Evolutionary conservation across 2,888 invertebrate genomes (phyloP).

Genomic region (Thera obeliscata): DNA sequence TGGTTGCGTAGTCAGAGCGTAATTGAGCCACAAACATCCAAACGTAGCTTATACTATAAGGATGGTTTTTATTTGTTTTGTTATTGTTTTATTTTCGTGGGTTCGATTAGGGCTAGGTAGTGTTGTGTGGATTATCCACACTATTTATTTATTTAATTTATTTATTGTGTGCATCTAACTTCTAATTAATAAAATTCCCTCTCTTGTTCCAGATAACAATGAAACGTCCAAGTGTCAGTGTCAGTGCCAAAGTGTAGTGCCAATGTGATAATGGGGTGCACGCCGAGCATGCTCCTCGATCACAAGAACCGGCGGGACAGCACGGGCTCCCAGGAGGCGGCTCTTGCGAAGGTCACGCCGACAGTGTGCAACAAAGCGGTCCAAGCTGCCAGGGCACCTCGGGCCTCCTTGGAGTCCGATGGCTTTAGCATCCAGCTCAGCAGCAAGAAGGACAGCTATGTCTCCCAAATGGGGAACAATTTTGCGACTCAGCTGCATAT

Average conservation of each 20-base stretch:
- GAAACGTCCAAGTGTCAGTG: conserved; percentile 61
- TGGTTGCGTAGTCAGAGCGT: too few species aligned
- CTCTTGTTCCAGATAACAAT: conserved; percentile 70
- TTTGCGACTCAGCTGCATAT: conserved; percentile 82
- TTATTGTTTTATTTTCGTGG: too few species aligned
- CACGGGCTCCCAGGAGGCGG: conserved; percentile 78
- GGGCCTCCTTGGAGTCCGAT: conserved; percentile 79
- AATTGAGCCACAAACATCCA: too few species aligned
- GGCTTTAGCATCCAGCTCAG: conserved; percentile 81
- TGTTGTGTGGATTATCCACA: too few species aligned
- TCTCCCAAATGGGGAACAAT: conserved; percentile 82
- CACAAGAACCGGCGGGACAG: conserved; percentile 85
- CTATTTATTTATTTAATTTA: too few species aligned
- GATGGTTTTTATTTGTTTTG: too few species aligned
- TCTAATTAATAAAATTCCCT: background rate
- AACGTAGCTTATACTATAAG: too few species aligned
- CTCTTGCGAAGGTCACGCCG: conserved; percentile 75
- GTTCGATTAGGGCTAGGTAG: too few species aligned
- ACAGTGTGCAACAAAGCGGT: conserved; percentile 78
- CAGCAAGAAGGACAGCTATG: conserved; percentile 82
- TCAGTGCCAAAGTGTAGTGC: conserved; percentile 77
- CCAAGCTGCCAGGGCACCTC: conserved; percentile 74
- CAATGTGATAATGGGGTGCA: conserved; percentile 82
- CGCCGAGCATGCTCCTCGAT: conserved; percentile 86
- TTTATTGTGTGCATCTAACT: background rate